Percentiles rank a stretch among this genome's conserved stretches.
Evolutionary conservation across 2,113 vertebrate genomes (phyloP).

Genomic region (Dicerorhinus sumatrensis): DNA sequence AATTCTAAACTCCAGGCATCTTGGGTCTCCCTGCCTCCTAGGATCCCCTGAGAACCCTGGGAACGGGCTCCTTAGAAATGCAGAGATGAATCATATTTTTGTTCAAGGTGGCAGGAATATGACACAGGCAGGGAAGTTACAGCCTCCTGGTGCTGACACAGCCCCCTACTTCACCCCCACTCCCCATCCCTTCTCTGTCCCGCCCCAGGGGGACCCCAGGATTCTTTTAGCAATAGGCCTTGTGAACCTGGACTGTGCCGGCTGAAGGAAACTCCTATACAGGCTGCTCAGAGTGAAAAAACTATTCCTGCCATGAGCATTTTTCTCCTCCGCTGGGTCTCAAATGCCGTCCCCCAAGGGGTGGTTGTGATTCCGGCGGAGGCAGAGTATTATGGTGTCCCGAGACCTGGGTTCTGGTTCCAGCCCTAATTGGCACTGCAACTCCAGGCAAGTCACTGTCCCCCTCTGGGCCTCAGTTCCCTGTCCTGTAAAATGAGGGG

Average conservation of each 20-base stretch:
- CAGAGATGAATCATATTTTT: background rate
- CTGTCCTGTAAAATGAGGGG: constrained; percentile 26
- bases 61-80: background rate
- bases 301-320: fast-evolving
- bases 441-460: background rate
- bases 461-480: background rate
- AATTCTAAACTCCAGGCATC: background rate
- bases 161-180: background rate
- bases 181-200: fast-evolving
- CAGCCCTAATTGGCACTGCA: background rate
- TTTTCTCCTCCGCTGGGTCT: background rate
- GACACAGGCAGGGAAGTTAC: background rate
- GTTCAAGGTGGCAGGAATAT: background rate
- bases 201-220: no score
- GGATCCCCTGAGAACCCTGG: background rate
- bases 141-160: background rate
- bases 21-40: background rate
- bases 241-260: no score
- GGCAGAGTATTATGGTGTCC: background rate
- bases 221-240: background rate
- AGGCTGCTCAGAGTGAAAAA: background rate
- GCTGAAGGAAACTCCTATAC: background rate
- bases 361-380: background rate
- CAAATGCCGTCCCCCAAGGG: fast-evolving
- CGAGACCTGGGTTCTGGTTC: background rate